Base-by-base conservation (phyloP, 2,888 invertebrate genomes). In the Teleogryllus oceanicus region DNA sequence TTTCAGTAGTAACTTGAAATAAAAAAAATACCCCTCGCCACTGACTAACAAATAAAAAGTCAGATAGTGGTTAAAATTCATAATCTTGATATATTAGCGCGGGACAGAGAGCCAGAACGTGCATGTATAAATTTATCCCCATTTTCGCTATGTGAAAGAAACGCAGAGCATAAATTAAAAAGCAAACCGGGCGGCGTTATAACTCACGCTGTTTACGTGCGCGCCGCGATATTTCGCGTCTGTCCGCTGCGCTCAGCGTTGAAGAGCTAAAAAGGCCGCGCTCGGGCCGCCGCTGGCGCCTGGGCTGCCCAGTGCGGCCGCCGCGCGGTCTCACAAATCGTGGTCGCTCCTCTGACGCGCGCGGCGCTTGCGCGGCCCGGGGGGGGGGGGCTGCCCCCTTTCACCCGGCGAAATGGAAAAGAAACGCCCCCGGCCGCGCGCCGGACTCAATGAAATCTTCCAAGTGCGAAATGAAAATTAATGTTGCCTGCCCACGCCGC, bases 1-100 rank as follows among this genome's bases (percentile, higher is more conserved):
- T n/a, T 62, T 62, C 13, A n/a, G 62, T 37, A 37, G 8, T 37
- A 8, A 18, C 62, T 62, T 62, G n/a, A 62, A 62, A 62, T 18
- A 62, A 62, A 62, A 62, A 62, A 62, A 62, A 16, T 5, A 62
- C 4, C 10, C 62, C 62, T 62, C 62, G 62, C 62, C 62, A 62
- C 62, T 62, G 16, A 62, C 62, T 62, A 62, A 62, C 62, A 62
- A 62, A 62, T 62, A 62, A 62, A 62, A 62, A n/a, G 62, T 62
- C 62, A 62, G 62, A 62, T 62, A 62, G 62, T 62, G 62, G 62
- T 62, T 62, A 62, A 62, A 62, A 62, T 62, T 62, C 62, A 62
- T 62, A 62, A 62, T 62, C 62, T 62, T 62, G 62, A 62, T 62
- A 62, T 62, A 62, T 62, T 62, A 62, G 62, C n/a, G 62, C 62